These are phyloP conservation scores for Dicroscelio sp. DNA, from an alignment of 2,888 invertebrate species.

Conservation along the genomic window DNA sequence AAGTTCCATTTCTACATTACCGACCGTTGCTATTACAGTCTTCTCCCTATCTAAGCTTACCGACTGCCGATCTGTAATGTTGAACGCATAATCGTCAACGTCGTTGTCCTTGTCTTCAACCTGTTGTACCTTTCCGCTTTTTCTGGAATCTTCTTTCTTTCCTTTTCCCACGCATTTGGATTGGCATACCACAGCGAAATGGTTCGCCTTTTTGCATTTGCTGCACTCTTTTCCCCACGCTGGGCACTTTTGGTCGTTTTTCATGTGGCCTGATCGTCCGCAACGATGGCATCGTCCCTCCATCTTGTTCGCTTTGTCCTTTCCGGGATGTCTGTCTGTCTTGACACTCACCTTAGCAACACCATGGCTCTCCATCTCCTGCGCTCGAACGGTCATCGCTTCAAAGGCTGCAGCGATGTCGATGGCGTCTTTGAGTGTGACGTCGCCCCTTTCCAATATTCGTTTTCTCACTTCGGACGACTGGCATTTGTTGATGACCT, in stretches of 20 bases:
- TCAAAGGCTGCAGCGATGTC: constrained; percentile 48
- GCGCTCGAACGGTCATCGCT: background rate
- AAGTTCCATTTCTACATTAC: constrained; percentile 77
- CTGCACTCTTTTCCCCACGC: background rate
- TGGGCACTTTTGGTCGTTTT: background rate
- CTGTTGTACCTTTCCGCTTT: background rate
- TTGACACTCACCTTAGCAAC: background rate
- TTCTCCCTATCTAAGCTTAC: background rate
- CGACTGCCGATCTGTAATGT: background rate
- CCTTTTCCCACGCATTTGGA: too few species aligned
- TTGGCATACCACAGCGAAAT: background rate
- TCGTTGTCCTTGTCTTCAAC: background rate
- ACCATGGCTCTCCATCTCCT: background rate
- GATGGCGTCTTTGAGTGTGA: background rate
- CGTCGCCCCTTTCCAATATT: constrained; percentile 71
- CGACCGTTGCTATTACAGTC: constrained; percentile 23
- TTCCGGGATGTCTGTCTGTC: background rate
- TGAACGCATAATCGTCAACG: background rate
- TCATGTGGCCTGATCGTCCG: background rate
- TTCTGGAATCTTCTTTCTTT: background rate
- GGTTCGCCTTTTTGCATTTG: background rate
- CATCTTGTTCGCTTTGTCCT: background rate
- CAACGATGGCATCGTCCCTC: background rate
- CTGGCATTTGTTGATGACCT: constrained; percentile 69
- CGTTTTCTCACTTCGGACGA: constrained; percentile 76